phyloP scores from a whole-genome alignment of 1,140 invertebrate genomes.

The Xylocopa sonorina region DNA sequence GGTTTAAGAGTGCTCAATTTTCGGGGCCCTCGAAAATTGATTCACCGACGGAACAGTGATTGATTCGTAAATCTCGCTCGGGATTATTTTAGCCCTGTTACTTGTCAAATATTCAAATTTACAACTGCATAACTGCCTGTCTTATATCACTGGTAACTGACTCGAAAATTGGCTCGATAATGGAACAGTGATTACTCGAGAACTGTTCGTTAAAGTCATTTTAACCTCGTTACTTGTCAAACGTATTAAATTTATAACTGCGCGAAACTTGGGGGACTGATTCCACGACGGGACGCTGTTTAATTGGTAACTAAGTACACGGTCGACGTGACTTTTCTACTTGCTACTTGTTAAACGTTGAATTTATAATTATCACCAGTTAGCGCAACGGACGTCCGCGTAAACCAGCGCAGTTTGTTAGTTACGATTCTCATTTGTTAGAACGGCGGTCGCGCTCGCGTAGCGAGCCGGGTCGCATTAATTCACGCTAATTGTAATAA shows the following conservation, averaged over 20 bases:
- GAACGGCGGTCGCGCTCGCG: neutral
- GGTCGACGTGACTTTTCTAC: neutral
- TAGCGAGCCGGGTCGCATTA: constrained; percentile 19
- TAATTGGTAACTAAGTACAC: neutral
- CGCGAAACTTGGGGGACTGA: no score
- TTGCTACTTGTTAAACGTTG: neutral
- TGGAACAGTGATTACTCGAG: no score
- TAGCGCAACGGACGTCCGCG: neutral
- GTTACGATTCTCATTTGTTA: neutral
- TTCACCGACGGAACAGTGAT: neutral
- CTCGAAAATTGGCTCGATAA: no score
- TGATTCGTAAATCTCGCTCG: neutral
- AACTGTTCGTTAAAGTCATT: no score
- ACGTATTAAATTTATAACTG: no score
- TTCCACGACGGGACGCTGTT: neutral
- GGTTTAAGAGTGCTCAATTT: neutral
- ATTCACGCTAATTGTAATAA: constrained; percentile 45
- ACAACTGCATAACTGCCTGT: no score
- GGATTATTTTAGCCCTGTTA: no score
- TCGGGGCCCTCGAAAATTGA: neutral
- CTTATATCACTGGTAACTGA: no score
- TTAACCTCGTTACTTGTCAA: no score
- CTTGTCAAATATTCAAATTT: no score
- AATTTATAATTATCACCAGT: neutral
- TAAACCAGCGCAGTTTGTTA: constrained; percentile 17